These are phyloP conservation scores for Stenchaetothrips biformis DNA, from an alignment of 2,888 invertebrate genomes.

Conservation along the genomic window DNA sequence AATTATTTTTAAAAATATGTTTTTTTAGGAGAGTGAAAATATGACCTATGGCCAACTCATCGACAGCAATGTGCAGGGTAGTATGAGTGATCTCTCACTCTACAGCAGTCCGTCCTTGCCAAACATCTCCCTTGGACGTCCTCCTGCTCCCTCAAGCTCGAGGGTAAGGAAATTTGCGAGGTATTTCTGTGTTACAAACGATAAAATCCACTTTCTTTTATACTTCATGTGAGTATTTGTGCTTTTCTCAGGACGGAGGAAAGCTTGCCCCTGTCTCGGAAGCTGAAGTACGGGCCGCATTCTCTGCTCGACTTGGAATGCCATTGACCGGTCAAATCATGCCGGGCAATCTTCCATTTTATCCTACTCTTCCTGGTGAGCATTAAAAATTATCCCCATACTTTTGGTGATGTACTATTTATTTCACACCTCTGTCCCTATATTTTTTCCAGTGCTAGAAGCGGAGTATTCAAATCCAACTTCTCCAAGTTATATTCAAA, in stretches of 20 bases:
- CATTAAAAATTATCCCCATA: neutral
- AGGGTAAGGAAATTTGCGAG: conserved; percentile 39
- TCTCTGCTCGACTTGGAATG: conserved; percentile 62
- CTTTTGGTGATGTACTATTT: conserved; percentile 27
- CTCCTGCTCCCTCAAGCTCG: conserved; percentile 47
- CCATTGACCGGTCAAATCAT: conserved; percentile 62
- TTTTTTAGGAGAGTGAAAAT: conserved; percentile 63
- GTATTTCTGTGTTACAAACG: neutral
- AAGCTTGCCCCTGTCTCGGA: conserved; percentile 63
- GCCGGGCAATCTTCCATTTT: conserved; percentile 64
- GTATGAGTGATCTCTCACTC: conserved; percentile 67
- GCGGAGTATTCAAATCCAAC: conserved; percentile 48
- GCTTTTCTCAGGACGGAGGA: conserved; percentile 46
- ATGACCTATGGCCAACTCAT: conserved; percentile 53
- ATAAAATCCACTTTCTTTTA: neutral
- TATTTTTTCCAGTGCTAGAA: conserved; percentile 45
- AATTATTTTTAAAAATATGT: conserved; percentile 28
- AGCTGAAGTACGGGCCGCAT: conserved; percentile 70
- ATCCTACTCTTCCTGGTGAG: conserved; percentile 57
- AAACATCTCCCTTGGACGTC: conserved; percentile 88
- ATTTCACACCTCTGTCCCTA: neutral
- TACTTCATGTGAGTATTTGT: neutral
- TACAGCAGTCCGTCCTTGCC: conserved; percentile 96
- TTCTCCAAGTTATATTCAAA: conserved; percentile 50
- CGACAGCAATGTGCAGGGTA: conserved; percentile 57